phyloP scores from a whole-genome alignment of 2,797 vertebrate genomes.

The Sternotherus odoratus region DNA sequence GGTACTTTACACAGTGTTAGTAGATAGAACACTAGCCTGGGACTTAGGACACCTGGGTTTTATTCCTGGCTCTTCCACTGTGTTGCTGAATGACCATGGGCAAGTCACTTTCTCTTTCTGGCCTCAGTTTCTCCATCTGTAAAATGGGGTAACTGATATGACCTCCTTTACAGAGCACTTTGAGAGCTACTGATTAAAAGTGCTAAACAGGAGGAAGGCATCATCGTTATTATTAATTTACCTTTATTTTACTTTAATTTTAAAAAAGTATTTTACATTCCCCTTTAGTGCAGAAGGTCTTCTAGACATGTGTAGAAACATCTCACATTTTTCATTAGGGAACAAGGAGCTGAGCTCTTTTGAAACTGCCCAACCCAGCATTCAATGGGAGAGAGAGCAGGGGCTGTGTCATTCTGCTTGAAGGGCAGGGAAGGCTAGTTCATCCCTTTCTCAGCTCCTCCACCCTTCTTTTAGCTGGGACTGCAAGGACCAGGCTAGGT shows the following conservation, averaged over 20 bases:
- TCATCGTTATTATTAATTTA: not conserved
- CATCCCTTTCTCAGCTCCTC: not conserved
- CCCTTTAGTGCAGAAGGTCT: not conserved
- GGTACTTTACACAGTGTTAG: no score
- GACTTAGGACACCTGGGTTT: not conserved
- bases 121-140: not conserved
- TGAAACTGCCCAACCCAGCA: not conserved
- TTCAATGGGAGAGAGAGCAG: not conserved
- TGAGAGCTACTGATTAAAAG: not conserved
- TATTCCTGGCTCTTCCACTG: not conserved
- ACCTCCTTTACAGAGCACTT: not conserved
- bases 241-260: not conserved
- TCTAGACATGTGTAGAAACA: not conserved
- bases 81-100: not conserved
- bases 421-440: not conserved
- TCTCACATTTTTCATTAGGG: not conserved
- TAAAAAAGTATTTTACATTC: not conserved
- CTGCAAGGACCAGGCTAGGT: not conserved
- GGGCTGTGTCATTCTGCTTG: not conserved
- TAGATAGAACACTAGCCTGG: not conserved
- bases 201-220: not conserved
- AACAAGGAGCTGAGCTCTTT: not conserved
- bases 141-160: not conserved
- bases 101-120: not conserved
- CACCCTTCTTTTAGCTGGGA: not conserved